A percentile compares a stretch with the other conserved stretches of the same genome.
Evolutionary conservation across 2,113 vertebrate species (phyloP).

Genomic region (Anhinga anhinga): DNA sequence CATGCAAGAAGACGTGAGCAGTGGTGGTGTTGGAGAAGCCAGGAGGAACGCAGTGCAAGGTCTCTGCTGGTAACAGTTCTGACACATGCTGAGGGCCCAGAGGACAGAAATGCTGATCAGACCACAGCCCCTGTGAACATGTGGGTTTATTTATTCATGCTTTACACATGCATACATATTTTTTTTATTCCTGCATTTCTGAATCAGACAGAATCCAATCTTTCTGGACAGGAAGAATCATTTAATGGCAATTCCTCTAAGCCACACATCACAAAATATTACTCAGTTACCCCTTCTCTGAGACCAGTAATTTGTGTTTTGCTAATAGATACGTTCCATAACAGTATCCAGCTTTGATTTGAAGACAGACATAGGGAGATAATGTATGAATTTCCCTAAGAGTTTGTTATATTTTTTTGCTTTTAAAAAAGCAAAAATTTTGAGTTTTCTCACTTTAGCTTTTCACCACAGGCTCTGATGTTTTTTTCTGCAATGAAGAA

Average conservation of each 20-base stretch:
- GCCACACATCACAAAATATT: not conserved
- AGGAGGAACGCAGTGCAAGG: rapidly evolving
- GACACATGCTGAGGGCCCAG: not conserved
- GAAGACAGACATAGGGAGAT: not conserved
- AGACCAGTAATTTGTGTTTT: not conserved
- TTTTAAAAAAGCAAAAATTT: not conserved
- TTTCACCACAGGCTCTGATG: not conserved
- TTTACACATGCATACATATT: not conserved
- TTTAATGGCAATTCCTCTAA: not conserved
- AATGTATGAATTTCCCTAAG: not conserved
- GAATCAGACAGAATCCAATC: not conserved
- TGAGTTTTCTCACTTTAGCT: not conserved
- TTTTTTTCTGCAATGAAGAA: not conserved
- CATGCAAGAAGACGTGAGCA: not conserved
- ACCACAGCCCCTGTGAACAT: not conserved
- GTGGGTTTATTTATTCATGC: not conserved
- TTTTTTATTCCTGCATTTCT: not conserved
- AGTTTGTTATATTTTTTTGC: not conserved
- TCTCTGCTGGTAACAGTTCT: not conserved
- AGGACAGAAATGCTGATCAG: not conserved
- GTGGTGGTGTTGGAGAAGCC: not conserved
- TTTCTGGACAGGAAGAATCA: not conserved
- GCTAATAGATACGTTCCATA: not conserved
- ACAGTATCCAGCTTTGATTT: not conserved
- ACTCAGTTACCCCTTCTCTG: not conserved